Base-by-base conservation (phyloP, 1,140 invertebrate genomes). In the Aphelenchoides besseyi region DNA sequence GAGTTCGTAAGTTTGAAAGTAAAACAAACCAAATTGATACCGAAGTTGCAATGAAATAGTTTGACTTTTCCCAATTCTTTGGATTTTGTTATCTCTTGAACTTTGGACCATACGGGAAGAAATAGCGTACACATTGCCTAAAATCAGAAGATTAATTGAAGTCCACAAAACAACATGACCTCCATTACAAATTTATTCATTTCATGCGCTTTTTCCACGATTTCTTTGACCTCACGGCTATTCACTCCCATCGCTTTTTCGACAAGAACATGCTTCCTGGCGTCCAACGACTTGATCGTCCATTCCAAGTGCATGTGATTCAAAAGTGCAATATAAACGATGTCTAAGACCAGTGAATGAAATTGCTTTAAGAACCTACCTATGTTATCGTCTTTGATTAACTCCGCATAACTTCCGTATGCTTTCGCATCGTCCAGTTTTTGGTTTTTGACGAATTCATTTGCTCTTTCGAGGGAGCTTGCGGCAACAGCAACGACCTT, bases 161-260 rank as follows among this genome's bases (percentile, higher is more conserved):
- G n/a, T n/a, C n/a, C n/a, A n/a, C n/a, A n/a, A n/a, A n/a, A n/a
- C n/a, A n/a, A n/a, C 30, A 69, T 32, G 3, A 67, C 73, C 32
- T 74, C 74, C 73, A 74, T 74, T 26, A 74, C 26, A 53, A 74
- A 76, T 16, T 16, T 26, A 18, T 77, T 73, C 18, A 28, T 55
- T 32, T 74, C 3, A 8, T 28, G n/a, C 2, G 73, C 37, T 37
- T 66, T 72, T 18, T 76, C 73, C 18, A 76, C 29, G n/a, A 76
- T 76, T 55, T 76, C 12, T 36, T 62, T 35, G 3, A 54, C 30
- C 55, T 74, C 73, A 73, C 89, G 89, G 18, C 86, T 81, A 80
- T 91, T 92, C 81, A 93, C 81, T 26, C 89, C 90, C 61, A 93
- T 82, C 0, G 92, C 91, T 85, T 94, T 94, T 84, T 94, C 92